Conservation (phyloP, 2,113 vertebrate genomes). For the Dunckerocampus dactyliophorus region DNA sequence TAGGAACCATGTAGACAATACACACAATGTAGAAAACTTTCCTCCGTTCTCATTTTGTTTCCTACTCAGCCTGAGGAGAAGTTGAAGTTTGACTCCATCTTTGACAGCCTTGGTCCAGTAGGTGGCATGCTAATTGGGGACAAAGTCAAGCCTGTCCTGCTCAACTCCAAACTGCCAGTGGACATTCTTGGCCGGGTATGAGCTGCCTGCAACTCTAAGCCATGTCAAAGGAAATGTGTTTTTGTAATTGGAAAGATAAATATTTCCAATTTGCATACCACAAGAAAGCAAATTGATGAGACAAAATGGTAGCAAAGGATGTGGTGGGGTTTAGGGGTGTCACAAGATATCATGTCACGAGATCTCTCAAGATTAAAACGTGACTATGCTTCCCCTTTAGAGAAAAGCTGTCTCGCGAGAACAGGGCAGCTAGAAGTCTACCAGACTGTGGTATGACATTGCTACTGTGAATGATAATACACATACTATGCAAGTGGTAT, state of each 20-base stretch:
- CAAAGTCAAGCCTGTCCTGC: conserved; percentile 96
- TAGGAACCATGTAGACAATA: not conserved
- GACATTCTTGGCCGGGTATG: conserved; percentile 94
- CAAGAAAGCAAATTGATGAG: not conserved
- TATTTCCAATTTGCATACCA: not conserved
- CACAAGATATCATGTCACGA: no score
- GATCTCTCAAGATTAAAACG: no score
- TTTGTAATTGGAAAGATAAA: not conserved
- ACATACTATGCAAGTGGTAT: no score
- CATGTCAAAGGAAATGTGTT: not conserved
- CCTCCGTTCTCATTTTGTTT: conserved; percentile 14
- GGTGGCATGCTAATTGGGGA: conserved; percentile 91
- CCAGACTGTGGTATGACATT: no score
- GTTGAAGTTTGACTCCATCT: conserved; percentile 92
- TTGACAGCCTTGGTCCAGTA: conserved; percentile 88
- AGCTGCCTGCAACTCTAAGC: not conserved
- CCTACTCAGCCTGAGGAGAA: conserved; percentile 86
- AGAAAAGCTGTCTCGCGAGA: no score
- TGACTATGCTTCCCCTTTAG: no score
- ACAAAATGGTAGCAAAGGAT: not conserved
- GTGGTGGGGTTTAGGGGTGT: not conserved
- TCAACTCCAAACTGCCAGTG: conserved; percentile 96
- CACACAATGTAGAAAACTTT: not conserved
- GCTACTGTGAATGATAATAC: no score
- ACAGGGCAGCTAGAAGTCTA: no score